These are phyloP conservation scores for Bruchidius siliquastri DNA, from an alignment of 2,888 invertebrate species.

Conservation along the genomic window DNA sequence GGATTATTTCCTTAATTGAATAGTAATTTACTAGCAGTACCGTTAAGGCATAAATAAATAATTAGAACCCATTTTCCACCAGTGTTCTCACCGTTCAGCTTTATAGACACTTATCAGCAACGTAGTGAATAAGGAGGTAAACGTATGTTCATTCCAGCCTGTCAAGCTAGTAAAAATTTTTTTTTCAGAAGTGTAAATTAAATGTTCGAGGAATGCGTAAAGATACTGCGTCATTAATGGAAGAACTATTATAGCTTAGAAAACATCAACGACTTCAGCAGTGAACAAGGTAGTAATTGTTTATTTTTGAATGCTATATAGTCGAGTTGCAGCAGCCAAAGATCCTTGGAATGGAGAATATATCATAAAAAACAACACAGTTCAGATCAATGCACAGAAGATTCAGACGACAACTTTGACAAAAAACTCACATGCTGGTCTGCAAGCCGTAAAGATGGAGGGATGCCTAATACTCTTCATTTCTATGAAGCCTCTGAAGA, in stretches of 20 bases:
- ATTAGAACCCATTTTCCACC: not conserved
- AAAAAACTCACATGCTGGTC: no score
- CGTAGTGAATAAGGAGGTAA: not conserved
- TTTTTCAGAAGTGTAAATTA: not conserved
- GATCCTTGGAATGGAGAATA: no score
- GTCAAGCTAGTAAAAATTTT: not conserved
- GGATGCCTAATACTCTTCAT: no score
- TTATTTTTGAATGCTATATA: not conserved
- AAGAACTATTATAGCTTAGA: not conserved
- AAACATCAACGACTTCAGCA: not conserved
- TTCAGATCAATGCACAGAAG: no score
- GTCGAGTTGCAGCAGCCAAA: not conserved
- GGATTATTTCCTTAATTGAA: not conserved
- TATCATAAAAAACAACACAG: no score
- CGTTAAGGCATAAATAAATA: not conserved
- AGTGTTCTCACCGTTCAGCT: not conserved
- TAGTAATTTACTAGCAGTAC: not conserved
- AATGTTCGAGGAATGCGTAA: not conserved
- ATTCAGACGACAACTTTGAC: no score
- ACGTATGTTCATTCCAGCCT: not conserved
- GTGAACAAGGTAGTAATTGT: not conserved
- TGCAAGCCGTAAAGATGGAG: no score
- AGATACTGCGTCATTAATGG: not conserved
- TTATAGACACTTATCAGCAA: not conserved
- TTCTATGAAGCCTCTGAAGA: no score